phyloP scores from a whole-genome alignment of 2,797 vertebrate genomes.

The Paratrypauchen microcephalus region DNA sequence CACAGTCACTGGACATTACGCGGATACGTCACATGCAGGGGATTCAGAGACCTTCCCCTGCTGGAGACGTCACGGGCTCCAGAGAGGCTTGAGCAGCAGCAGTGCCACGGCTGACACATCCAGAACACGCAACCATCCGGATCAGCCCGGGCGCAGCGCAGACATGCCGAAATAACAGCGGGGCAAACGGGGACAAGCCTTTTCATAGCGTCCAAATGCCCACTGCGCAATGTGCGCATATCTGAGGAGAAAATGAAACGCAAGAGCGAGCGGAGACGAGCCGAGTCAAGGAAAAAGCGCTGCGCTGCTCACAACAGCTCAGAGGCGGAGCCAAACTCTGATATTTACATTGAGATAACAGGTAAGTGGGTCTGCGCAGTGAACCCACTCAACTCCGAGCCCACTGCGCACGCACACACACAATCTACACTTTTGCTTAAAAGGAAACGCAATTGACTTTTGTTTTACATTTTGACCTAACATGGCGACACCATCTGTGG shows the following conservation, averaged over 20 bases:
- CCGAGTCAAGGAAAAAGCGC: conserved; percentile 78
- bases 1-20: conserved; percentile 55
- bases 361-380: conserved; percentile 67
- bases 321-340: conserved; percentile 73
- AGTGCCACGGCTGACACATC: conserved; percentile 38
- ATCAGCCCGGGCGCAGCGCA: not conserved
- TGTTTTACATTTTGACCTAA: conserved; percentile 43
- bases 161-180: conserved; percentile 39
- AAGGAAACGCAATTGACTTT: conserved; percentile 12
- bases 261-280: conserved; percentile 78
- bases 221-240: conserved; percentile 36
- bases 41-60: conserved; percentile 73
- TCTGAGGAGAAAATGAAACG: conserved; percentile 77
- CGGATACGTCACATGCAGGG: conserved; percentile 74
- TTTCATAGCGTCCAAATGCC: conserved; percentile 45
- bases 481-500: conserved; percentile 68
- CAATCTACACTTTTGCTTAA: not conserved
- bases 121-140: conserved; percentile 5
- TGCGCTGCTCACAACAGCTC: conserved; percentile 68
- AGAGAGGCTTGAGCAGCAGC: conserved; percentile 49
- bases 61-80: conserved; percentile 68
- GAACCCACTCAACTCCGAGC: conserved; percentile 46
- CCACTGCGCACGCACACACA: conserved; percentile 6
- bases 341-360: conserved; percentile 80
- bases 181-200: conserved; percentile 20